These are phyloP conservation scores for Pollenia amentaria DNA, from an alignment of 2,888 invertebrate genomes.

Conservation along the genomic window DNA sequence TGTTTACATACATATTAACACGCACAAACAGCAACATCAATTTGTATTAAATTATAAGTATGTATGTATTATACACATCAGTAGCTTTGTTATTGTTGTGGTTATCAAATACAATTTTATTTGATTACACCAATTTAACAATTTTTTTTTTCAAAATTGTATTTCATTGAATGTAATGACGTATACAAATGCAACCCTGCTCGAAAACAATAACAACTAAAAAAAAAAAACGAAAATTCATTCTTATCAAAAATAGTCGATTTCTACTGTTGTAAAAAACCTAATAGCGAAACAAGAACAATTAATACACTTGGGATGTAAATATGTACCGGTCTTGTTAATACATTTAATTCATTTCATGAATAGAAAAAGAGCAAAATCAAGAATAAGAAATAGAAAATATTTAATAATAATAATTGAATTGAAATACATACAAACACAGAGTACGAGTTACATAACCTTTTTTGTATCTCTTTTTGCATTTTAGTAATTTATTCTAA, in stretches of 20 bases:
- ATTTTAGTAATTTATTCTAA: not conserved
- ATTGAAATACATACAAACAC: not conserved
- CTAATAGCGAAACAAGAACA: not conserved
- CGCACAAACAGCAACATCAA: not conserved
- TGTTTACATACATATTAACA: not conserved
- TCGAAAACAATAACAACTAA: not conserved
- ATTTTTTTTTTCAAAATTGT: not conserved
- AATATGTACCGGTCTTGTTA: constrained; percentile 48
- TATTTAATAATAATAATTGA: not conserved
- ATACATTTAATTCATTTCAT: constrained; percentile 12
- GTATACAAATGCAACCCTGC: constrained; percentile 15
- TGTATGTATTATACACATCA: not conserved
- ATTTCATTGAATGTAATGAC: constrained; percentile 5
- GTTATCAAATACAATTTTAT: too few species aligned
- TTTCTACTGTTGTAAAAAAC: not conserved
- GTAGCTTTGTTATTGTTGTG: not conserved
- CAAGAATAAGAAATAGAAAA: constrained; percentile 3
- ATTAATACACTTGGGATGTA: not conserved
- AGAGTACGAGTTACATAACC: constrained; percentile 54
- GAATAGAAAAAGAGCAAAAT: not conserved
- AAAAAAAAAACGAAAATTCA: not conserved
- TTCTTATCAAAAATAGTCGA: constrained; percentile 2
- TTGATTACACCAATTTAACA: not conserved
- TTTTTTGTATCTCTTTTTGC: constrained; percentile 4
- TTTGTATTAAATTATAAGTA: not conserved